phyloP scores from a whole-genome alignment of 53 echinoderm and acorn worm genomes.

The Henricia sp. region DNA sequence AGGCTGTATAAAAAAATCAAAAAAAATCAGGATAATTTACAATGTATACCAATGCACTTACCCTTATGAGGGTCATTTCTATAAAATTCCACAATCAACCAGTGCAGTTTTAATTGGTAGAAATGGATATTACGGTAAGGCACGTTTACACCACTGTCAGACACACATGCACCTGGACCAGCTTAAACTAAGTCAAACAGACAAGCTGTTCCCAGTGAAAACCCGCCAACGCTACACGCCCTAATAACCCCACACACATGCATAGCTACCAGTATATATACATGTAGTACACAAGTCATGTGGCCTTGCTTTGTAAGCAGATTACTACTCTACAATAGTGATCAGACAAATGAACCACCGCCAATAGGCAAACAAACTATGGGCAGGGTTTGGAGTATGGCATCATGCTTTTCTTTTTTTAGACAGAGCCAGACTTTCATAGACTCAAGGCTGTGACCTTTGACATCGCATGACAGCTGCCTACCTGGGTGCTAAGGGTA shows the following conservation, averaged over 20 bases:
- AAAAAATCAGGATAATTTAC: not conserved
- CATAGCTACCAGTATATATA: not conserved
- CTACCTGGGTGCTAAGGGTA: not conserved
- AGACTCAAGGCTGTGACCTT: conserved; percentile 45
- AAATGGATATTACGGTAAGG: not conserved
- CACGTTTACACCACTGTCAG: not conserved
- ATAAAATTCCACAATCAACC: not conserved
- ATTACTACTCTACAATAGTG: not conserved
- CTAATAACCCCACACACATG: not conserved
- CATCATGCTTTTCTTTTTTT: not conserved
- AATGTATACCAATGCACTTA: not conserved
- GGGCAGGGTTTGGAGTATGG: not conserved
- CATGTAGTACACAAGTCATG: too few relatives aligned
- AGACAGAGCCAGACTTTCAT: conserved; percentile 33
- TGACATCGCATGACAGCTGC: conserved; percentile 34
- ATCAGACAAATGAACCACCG: conserved; percentile 22
- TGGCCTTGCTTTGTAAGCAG: not conserved
- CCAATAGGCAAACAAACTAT: not conserved
- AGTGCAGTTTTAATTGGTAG: not conserved
- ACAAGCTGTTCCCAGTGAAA: not conserved
- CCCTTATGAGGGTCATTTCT: conserved; percentile 25
- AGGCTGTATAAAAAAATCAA: not conserved
- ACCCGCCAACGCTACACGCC: conserved; percentile 16
- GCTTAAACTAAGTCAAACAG: too few relatives aligned
- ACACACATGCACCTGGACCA: not conserved